Evolutionary conservation across 1,140 invertebrate species (phyloP).

Genomic region (Pseudomyrmex pallidus): DNA sequence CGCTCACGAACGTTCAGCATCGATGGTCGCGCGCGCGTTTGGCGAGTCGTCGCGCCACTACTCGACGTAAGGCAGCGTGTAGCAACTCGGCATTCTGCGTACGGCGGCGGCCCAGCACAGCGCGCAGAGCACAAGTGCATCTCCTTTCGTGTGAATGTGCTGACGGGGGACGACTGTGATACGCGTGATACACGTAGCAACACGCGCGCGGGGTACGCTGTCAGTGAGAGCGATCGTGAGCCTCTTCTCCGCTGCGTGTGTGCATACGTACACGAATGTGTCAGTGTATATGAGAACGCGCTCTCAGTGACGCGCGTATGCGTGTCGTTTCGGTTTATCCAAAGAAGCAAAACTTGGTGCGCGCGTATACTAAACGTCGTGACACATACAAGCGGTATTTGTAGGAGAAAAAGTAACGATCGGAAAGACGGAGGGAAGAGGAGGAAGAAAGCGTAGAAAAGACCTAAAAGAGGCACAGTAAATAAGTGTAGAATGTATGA

Average conservation of each 20-base stretch:
- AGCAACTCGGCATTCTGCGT: too few relatives aligned
- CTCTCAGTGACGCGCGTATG: not conserved
- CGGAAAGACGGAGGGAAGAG: constrained; percentile 51
- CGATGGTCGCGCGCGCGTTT: constrained; percentile 28
- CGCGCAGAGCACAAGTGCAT: constrained; percentile 42
- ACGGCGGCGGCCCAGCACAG: not conserved
- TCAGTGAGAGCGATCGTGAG: constrained; percentile 28
- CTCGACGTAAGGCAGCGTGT: constrained; percentile 4
- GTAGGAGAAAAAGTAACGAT: constrained; percentile 58
- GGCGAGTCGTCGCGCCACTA: constrained; percentile 10
- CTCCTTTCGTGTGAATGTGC: not conserved
- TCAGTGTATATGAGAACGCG: too few relatives aligned
- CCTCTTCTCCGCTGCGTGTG: not conserved
- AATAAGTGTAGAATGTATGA: constrained; percentile 12
- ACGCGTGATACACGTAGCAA: too few relatives aligned
- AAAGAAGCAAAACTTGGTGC: too few relatives aligned
- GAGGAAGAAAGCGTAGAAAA: constrained; percentile 52
- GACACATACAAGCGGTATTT: constrained; percentile 26
- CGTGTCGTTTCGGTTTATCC: not conserved
- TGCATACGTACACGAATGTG: too few relatives aligned
- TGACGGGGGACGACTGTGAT: not conserved
- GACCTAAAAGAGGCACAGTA: constrained; percentile 24
- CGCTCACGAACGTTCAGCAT: constrained; percentile 2
- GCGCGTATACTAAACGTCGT: constrained; percentile 40
- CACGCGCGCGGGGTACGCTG: not conserved